Evolutionary conservation across 2,113 vertebrate species (phyloP), one percentile per base, ranked within the genome.

Genomic region (Ictidomys tridecemlineatus): DNA sequence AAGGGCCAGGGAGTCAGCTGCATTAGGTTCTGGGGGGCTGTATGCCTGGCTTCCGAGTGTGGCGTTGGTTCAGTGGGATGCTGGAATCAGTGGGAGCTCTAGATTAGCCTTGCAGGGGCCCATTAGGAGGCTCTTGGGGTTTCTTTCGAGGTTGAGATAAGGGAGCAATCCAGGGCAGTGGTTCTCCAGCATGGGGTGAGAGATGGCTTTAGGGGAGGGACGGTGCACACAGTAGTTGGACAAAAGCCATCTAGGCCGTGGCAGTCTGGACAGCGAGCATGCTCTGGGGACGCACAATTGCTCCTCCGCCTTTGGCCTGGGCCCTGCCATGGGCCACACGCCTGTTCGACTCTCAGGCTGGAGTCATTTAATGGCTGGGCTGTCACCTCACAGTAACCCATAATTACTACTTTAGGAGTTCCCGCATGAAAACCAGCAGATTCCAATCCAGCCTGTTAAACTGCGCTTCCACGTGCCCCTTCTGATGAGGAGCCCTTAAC

Each of bases 381-480:
- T 97, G 98, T 98, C 98, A 96, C 97, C 95, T 92, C 94, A 20
- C 78, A 94, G 78, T 58, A 93, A 91, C 92, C 94, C 87, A 20
- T 96, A 97, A 98, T 97, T 95, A 97, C 95, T 95, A 72, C 70
- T 89, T 45, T 96, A 77, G 72, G 77, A 96, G 95, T 92, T 93
- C 90, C 95, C 39, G 56, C 93, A 85, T 8, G 53, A 65, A 97
- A 96, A 92, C 77, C 84, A 51, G 93, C 96, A 85, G 98, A 97
- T 96, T 97, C 98, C 94, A 94, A 80, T 91, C 77, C 95, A 92
- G 91, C 65, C 45, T 96, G 96, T 97, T 97, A 90, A 97, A 92
- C 96, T 98, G 95, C 96, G 82, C 98, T 98, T 98, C 93, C 96
- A 94, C 79, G 97, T 86, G 72, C 80, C 91, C 70, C 74, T 96